Percentiles rank a stretch among this genome's conserved stretches.
These are phyloP conservation scores for Shargacucullia verbasci DNA, from an alignment of 2,888 invertebrate species.

Conservation along the genomic window DNA sequence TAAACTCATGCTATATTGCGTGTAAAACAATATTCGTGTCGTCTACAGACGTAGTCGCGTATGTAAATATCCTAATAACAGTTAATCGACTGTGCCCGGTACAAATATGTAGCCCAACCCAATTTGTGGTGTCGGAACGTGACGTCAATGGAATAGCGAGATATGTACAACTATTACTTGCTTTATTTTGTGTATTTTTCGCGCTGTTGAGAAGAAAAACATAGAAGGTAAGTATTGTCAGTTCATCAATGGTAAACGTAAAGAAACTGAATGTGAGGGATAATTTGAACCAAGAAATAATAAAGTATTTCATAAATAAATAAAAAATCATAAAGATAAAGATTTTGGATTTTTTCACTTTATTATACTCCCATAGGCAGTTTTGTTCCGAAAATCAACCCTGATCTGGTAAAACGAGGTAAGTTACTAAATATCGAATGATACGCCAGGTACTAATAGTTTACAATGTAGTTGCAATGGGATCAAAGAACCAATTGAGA, in stretches of 20 bases:
- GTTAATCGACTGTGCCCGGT: constrained; percentile 35
- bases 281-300: too few relatives aligned
- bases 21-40: constrained; percentile 39
- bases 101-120: constrained; percentile 46
- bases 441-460: too few relatives aligned
- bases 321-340: too few relatives aligned
- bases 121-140: constrained; percentile 35
- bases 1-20: constrained; percentile 38
- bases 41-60: constrained; percentile 29
- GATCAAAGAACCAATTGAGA: constrained; percentile 22
- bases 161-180: constrained; percentile 23
- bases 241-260: too few relatives aligned
- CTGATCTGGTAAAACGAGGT: too few relatives aligned
- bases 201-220: background rate
- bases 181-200: background rate
- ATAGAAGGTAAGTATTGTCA: too few relatives aligned
- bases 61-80: constrained; percentile 54
- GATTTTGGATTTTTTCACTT: too few relatives aligned
- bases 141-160: constrained; percentile 37
- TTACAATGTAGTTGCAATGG: background rate
- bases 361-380: too few relatives aligned
- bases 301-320: too few relatives aligned
- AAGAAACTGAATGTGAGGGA: too few relatives aligned
- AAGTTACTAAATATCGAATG: too few relatives aligned
- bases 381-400: too few relatives aligned